Evolutionary conservation across 2,888 invertebrate genomes (phyloP).

Genomic region (Phyto melanocephala): DNA sequence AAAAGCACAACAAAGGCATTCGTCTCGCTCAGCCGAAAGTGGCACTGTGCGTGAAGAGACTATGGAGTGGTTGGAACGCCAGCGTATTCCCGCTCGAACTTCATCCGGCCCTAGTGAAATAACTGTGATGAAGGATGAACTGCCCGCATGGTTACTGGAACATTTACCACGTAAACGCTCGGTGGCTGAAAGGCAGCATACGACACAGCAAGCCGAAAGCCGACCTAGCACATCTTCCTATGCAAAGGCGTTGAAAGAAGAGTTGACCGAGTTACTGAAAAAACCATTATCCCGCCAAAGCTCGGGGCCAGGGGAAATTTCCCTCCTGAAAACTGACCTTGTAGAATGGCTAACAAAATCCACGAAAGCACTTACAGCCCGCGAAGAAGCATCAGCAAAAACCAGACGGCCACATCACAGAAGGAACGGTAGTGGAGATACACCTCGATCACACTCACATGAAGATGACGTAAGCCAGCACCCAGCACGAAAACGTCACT

Average conservation of each 20-base stretch:
- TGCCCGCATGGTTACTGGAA: constrained; percentile 77
- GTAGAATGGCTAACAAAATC: constrained; percentile 78
- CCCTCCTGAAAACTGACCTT: constrained; percentile 77
- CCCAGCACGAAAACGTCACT: constrained; percentile 76
- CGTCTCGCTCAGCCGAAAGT: constrained; percentile 78
- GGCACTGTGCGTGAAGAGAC: constrained; percentile 77
- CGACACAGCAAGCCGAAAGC: constrained; percentile 65
- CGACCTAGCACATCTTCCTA: constrained; percentile 73
- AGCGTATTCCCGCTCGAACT: constrained; percentile 75
- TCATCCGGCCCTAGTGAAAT: constrained; percentile 79
- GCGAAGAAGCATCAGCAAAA: constrained; percentile 62
- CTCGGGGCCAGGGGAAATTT: constrained; percentile 78
- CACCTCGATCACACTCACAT: constrained; percentile 76
- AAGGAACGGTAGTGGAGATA: constrained; percentile 77
- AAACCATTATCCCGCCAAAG: constrained; percentile 78
- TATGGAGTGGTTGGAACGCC: constrained; percentile 76
- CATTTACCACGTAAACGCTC: constrained; percentile 76
- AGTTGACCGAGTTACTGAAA: constrained; percentile 76
- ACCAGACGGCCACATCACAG: constrained; percentile 73
- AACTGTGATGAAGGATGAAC: constrained; percentile 77
- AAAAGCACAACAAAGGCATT: constrained; percentile 78
- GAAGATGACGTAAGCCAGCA: constrained; percentile 74
- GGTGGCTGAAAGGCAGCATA: constrained; percentile 69
- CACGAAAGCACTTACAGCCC: constrained; percentile 65
- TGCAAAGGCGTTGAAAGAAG: constrained; percentile 75